These are phyloP conservation scores for Mythimna vitellina DNA, from an alignment of 2,888 invertebrate genomes.

Conservation along the genomic window DNA sequence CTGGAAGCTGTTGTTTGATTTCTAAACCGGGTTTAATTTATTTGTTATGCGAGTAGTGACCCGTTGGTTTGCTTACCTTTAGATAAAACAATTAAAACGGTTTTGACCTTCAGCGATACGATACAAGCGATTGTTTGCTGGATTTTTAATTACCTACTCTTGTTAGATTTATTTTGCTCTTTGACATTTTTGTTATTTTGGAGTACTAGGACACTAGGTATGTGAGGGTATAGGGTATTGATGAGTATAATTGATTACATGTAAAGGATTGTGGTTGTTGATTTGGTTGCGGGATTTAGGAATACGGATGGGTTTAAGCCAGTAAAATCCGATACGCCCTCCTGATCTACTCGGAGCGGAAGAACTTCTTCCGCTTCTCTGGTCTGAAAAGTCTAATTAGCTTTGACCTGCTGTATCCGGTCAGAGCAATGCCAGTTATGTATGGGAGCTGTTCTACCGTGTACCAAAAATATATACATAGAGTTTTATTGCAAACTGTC, in stretches of 20 bases:
- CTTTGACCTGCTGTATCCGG: too few relatives aligned
- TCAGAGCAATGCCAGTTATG: too few relatives aligned
- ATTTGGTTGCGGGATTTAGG: too few relatives aligned
- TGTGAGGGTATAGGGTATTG: not conserved
- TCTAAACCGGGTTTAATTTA: conserved; percentile 34
- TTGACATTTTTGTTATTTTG: conserved; percentile 9
- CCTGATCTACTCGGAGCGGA: too few relatives aligned
- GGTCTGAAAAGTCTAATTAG: too few relatives aligned
- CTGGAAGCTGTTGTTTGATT: conserved; percentile 36
- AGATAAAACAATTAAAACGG: conserved; percentile 39
- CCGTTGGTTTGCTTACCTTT: conserved; percentile 37
- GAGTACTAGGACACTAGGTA: conserved; percentile 32
- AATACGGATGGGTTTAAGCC: too few relatives aligned
- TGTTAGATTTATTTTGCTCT: conserved; percentile 21
- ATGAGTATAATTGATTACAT: not conserved
- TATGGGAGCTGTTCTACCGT: too few relatives aligned
- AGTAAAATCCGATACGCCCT: too few relatives aligned
- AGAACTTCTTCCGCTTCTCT: too few relatives aligned
- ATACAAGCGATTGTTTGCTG: conserved; percentile 32
- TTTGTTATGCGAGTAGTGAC: conserved; percentile 26
- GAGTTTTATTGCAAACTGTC: too few relatives aligned
- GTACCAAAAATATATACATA: too few relatives aligned
- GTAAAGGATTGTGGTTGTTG: too few relatives aligned
- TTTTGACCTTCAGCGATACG: conserved; percentile 30
- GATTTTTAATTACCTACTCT: conserved; percentile 41